Evolutionary conservation across 2,113 vertebrate genomes (phyloP).

Genomic region (Ceyx cyanopectus): DNA sequence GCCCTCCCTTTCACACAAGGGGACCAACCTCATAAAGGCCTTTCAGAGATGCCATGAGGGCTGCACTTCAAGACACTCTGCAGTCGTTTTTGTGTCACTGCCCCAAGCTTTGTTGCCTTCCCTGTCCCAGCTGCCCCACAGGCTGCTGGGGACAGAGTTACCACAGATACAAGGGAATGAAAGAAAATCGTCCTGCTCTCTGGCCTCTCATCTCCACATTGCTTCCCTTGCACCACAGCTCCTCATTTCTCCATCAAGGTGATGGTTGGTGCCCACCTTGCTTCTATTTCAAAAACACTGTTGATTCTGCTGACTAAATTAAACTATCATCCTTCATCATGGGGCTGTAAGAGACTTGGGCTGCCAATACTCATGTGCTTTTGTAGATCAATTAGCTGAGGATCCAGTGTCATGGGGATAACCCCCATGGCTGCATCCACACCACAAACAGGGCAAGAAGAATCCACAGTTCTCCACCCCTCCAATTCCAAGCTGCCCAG

Average conservation of each 20-base stretch:
- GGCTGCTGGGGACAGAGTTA: background rate
- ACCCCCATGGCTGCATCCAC: background rate
- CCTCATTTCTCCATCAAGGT: background rate
- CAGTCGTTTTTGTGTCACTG: background rate
- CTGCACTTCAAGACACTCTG: background rate
- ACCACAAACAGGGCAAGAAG: background rate
- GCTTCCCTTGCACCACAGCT: background rate
- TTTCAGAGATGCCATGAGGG: background rate
- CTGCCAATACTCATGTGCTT: background rate
- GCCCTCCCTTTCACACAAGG: background rate
- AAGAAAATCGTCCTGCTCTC: background rate
- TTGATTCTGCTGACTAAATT: background rate
- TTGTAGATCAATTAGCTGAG: background rate
- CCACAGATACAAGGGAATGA: rapidly evolving
- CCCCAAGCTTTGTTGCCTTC: background rate
- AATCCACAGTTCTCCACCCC: background rate
- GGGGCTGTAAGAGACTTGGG: background rate
- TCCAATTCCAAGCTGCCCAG: background rate
- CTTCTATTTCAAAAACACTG: background rate
- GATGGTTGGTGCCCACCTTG: rapidly evolving
- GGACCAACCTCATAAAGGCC: background rate
- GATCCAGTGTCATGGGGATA: background rate
- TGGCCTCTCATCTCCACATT: background rate
- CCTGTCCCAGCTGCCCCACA: background rate
- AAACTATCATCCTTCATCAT: background rate